These are phyloP conservation scores for Eupithecia vulgata DNA, from an alignment of 2,888 invertebrate species.

Conservation along the genomic window DNA sequence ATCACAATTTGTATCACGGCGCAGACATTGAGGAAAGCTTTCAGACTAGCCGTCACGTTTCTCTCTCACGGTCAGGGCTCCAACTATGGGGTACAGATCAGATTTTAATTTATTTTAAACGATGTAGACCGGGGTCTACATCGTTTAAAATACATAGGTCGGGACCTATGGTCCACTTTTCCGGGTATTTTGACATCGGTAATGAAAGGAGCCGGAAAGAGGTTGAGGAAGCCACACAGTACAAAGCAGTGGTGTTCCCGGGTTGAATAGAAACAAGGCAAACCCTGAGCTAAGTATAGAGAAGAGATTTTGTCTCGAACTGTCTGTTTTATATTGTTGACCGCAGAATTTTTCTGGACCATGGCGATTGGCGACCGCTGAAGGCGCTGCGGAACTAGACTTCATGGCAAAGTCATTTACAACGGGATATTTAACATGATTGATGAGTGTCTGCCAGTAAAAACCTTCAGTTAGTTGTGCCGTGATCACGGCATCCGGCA, in stretches of 20 bases:
- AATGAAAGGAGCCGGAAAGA: not conserved
- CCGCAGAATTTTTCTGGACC: not conserved
- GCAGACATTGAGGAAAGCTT: constrained; percentile 13
- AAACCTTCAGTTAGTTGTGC: too few species aligned
- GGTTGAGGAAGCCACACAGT: not conserved
- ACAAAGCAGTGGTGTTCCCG: not conserved
- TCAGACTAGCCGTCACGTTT: constrained; percentile 28
- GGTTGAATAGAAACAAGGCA: not conserved
- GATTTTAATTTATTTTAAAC: not conserved
- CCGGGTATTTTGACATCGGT: not conserved
- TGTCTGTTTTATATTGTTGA: not conserved
- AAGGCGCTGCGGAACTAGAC: too few species aligned
- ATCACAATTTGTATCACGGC: constrained; percentile 18
- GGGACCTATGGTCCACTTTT: too few species aligned
- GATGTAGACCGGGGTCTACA: not conserved
- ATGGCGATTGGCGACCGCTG: too few species aligned
- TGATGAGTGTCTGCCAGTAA: too few species aligned
- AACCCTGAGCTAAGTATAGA: not conserved
- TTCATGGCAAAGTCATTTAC: too few species aligned
- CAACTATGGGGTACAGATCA: not conserved
- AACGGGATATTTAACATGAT: too few species aligned
- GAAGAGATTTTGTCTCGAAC: too few species aligned
- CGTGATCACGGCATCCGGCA: too few species aligned
- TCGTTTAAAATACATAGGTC: too few species aligned
- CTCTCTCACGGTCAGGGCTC: constrained; percentile 20